Conservation (phyloP, 2,113 vertebrate species). For the Orcinus orca region DNA sequence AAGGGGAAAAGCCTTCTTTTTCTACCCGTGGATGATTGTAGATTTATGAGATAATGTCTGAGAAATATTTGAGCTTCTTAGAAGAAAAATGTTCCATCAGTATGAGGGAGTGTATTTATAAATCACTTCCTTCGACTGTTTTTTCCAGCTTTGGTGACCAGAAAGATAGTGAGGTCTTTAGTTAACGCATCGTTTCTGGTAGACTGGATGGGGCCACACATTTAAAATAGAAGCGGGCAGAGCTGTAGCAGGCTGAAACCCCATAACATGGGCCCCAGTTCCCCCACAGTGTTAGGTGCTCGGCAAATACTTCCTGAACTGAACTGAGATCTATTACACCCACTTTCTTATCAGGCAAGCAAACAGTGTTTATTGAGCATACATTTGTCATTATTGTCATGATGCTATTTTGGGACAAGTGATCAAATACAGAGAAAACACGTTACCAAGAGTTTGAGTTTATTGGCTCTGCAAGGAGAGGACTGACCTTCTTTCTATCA, state of each 20-base stretch:
- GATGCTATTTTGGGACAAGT: not conserved
- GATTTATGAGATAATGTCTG: constrained; percentile 47
- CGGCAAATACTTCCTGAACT: not conserved
- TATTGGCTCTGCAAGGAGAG: not conserved
- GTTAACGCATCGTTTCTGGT: not conserved
- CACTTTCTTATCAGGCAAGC: not conserved
- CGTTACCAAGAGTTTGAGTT: not conserved
- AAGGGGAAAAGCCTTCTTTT: not conserved
- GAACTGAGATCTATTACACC: too few species aligned
- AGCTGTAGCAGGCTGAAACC: not conserved
- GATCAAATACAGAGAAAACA: not conserved
- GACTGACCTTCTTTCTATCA: not conserved
- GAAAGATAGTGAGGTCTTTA: not conserved
- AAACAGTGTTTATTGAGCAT: not conserved
- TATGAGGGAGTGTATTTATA: not conserved
- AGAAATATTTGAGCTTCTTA: constrained; percentile 27
- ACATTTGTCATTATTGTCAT: not conserved
- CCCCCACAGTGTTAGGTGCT: not conserved
- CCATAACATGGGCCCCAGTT: not conserved
- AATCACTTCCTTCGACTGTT: constrained; percentile 5
- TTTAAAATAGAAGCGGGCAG: not conserved
- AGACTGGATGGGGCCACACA: not conserved
- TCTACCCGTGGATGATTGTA: not conserved
- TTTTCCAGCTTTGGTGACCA: not conserved
- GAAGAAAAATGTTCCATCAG: constrained; percentile 22